A percentile compares a stretch with the other conserved stretches of the same genome.
Conservation (phyloP, 1,140 invertebrate species). For the Dysdera silvatica region DNA sequence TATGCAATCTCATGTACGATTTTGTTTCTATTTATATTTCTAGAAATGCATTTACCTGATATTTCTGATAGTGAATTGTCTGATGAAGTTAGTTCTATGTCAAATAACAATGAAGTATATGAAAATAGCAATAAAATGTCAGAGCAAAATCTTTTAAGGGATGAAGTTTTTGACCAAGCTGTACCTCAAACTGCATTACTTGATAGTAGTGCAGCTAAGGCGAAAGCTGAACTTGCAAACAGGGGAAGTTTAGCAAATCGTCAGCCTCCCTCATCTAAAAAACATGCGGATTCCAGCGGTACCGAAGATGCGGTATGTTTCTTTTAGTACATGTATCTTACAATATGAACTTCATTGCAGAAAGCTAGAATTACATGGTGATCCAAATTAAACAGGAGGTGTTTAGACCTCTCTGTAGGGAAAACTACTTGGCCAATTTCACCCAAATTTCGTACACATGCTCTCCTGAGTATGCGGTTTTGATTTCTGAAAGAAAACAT, state of each 20-base stretch:
- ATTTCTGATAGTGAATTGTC: slow-evolving; percentile 64
- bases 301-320: slow-evolving; percentile 20
- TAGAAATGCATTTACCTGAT: slow-evolving; percentile 38
- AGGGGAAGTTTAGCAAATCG: slow-evolving; percentile 53
- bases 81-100: slow-evolving; percentile 43
- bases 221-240: slow-evolving; percentile 75
- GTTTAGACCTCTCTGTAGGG: no score
- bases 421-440: no score
- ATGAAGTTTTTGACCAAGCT: slow-evolving; percentile 68
- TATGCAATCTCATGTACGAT: no score
- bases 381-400: no score
- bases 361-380: no score
- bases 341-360: no score
- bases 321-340: no score
- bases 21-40: background rate
- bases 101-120: slow-evolving; percentile 64
- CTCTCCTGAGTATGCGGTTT: no score
- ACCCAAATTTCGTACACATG: no score
- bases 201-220: slow-evolving; percentile 76
- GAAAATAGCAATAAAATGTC: slow-evolving; percentile 53
- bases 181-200: slow-evolving; percentile 74
- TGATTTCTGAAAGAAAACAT: no score
- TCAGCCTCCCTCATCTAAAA: slow-evolving; percentile 49
- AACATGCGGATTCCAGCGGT: no score
- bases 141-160: slow-evolving; percentile 51